A percentile compares a stretch with the other conserved stretches of the same genome.
Conservation (phyloP, 2,888 invertebrate species). For the Antheraea assamensis region DNA sequence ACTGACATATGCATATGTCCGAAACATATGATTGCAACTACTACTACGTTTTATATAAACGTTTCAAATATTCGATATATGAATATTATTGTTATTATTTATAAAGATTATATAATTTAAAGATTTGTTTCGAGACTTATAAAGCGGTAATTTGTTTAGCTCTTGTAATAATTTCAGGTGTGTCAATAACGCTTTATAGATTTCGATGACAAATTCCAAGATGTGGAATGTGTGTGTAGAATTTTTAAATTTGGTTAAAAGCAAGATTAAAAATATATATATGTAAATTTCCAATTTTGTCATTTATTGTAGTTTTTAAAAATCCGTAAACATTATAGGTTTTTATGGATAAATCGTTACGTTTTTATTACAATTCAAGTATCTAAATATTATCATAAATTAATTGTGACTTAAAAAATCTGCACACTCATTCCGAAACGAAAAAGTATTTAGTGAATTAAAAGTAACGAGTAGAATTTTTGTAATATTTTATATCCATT, state of each 20-base stretch:
- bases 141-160: background rate
- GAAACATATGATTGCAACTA: background rate
- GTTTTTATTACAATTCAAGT: no score
- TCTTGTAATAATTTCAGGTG: background rate
- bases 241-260: background rate
- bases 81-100: slow-evolving; percentile 61
- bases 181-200: background rate
- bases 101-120: slow-evolving; percentile 39
- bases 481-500: slow-evolving; percentile 80
- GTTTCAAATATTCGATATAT: slow-evolving; percentile 58
- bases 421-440: slow-evolving; percentile 30
- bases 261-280: background rate
- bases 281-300: no score
- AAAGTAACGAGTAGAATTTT: slow-evolving; percentile 52
- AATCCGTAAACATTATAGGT: no score
- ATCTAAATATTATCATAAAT: no score
- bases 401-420: slow-evolving; percentile 14
- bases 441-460: slow-evolving; percentile 44
- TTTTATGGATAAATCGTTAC: no score
- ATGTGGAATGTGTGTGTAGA: background rate
- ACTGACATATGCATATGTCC: background rate
- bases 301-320: no score
- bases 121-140: background rate
- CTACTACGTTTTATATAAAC: slow-evolving; percentile 29
- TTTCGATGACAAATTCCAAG: background rate